Evolutionary conservation across 2,113 vertebrate species (phyloP).

Genomic region (Tauraco erythrolophus): DNA sequence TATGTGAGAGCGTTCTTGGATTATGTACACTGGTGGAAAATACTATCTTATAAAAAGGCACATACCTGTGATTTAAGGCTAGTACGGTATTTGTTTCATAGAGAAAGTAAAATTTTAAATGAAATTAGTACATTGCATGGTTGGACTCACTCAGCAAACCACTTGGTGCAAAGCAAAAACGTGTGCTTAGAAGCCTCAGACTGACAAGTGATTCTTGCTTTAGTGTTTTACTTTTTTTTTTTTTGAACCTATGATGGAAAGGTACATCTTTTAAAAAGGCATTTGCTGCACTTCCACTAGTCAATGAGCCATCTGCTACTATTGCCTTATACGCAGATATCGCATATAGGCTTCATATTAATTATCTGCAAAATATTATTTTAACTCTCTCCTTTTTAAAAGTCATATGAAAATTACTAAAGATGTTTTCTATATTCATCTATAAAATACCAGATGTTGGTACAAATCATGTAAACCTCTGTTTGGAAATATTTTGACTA

Average conservation of each 20-base stretch:
- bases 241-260: constrained; percentile 11
- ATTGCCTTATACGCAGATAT: background rate
- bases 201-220: constrained; percentile 58
- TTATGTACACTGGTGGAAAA: constrained; percentile 72
- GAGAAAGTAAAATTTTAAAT: constrained; percentile 65
- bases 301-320: constrained; percentile 29
- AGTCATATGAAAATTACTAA: constrained; percentile 77
- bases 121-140: constrained; percentile 52
- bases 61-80: constrained; percentile 88
- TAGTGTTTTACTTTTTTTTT: constrained; percentile 31
- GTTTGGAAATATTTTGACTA: constrained; percentile 74
- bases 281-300: constrained; percentile 44
- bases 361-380: constrained; percentile 75
- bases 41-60: constrained; percentile 86
- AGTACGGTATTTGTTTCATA: constrained; percentile 72
- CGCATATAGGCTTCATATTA: constrained; percentile 46
- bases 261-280: constrained; percentile 37
- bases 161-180: constrained; percentile 63
- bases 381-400: constrained; percentile 65
- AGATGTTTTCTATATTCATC: constrained; percentile 72
- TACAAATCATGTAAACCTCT: constrained; percentile 78
- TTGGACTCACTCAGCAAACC: constrained; percentile 35
- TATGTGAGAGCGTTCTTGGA: constrained; percentile 36
- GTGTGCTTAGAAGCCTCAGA: constrained; percentile 61
- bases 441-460: constrained; percentile 80